A percentile compares a stretch with the other conserved stretches of the same genome.
Evolutionary conservation across 64 coral and sea anemone species (phyloP).

Genomic region (Pocillopora damicornis): DNA sequence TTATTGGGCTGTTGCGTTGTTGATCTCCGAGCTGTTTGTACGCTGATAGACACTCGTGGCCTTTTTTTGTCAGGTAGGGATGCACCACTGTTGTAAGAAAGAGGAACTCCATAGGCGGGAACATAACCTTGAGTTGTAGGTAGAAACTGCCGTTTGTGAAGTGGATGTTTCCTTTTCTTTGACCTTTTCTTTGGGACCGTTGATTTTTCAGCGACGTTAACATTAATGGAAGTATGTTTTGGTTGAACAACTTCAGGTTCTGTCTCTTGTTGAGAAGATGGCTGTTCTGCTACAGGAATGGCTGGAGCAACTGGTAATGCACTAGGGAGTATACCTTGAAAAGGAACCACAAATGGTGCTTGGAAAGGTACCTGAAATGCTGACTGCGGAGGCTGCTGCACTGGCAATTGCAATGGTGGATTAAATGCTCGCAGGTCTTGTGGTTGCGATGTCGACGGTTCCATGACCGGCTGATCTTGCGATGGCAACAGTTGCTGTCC

Average conservation of each 20-base stretch:
- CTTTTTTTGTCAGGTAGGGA: neutral
- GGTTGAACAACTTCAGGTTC: neutral
- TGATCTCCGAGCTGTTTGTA: slow-evolving; percentile 46
- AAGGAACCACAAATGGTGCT: neutral
- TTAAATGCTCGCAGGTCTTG: neutral
- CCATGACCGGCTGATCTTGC: neutral
- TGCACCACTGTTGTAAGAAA: neutral
- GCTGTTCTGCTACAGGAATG: neutral
- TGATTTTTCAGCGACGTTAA: slow-evolving; percentile 22
- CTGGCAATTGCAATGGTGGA: slow-evolving; percentile 25
- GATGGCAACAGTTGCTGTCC: slow-evolving; percentile 9
- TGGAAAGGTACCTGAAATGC: slow-evolving; percentile 1
- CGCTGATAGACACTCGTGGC: slow-evolving; percentile 52
- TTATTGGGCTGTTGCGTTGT: slow-evolving; percentile 11
- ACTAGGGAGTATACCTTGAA: neutral
- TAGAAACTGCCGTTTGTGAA: neutral
- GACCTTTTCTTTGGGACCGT: slow-evolving; percentile 13
- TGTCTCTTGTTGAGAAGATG: neutral
- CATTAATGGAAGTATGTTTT: slow-evolving; percentile 20
- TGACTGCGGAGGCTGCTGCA: neutral
- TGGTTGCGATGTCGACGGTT: slow-evolving; percentile 1
- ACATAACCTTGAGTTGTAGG: neutral
- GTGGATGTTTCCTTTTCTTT: neutral
- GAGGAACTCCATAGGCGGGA: slow-evolving; percentile 2
- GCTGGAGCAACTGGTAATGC: neutral